These are phyloP conservation scores for Aricia agestis DNA, from an alignment of 1,140 invertebrate genomes.

Conservation along the genomic window DNA sequence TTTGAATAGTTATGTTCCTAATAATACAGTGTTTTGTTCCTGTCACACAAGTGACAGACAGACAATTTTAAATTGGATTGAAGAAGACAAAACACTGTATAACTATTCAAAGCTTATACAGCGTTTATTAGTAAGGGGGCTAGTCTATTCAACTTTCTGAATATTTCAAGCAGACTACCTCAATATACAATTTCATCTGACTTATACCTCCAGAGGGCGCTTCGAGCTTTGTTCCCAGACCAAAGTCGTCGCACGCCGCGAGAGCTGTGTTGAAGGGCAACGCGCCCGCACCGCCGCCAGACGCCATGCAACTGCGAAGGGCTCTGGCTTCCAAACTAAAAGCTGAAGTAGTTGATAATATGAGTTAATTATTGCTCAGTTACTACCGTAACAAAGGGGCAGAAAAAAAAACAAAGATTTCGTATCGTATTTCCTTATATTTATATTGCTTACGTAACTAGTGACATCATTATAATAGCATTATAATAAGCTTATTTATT, in stretches of 20 bases:
- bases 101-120: too few relatives aligned
- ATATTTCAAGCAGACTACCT: too few relatives aligned
- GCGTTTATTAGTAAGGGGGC: too few relatives aligned
- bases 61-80: too few relatives aligned
- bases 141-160: too few relatives aligned
- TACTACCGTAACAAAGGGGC: too few relatives aligned
- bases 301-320: slow-evolving; percentile 83
- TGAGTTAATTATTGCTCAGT: slow-evolving; percentile 14
- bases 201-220: slow-evolving; percentile 30
- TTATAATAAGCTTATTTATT: slow-evolving; percentile 75
- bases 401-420: slow-evolving; percentile 34
- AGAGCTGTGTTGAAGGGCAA: slow-evolving; percentile 77
- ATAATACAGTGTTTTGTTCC: too few relatives aligned
- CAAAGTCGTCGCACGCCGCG: slow-evolving; percentile 83
- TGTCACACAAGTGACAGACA: too few relatives aligned
- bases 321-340: slow-evolving; percentile 89
- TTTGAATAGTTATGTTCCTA: too few relatives aligned
- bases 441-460: slow-evolving; percentile 76
- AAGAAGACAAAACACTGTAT: too few relatives aligned
- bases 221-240: slow-evolving; percentile 62
- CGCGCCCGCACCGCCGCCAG: slow-evolving; percentile 47
- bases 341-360: slow-evolving; percentile 84
- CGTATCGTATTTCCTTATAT: slow-evolving; percentile 62
- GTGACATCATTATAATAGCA: slow-evolving; percentile 74
- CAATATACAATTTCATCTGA: not conserved